Conservation (phyloP, 1,140 invertebrate genomes). For the Brachystomella parvula region DNA sequence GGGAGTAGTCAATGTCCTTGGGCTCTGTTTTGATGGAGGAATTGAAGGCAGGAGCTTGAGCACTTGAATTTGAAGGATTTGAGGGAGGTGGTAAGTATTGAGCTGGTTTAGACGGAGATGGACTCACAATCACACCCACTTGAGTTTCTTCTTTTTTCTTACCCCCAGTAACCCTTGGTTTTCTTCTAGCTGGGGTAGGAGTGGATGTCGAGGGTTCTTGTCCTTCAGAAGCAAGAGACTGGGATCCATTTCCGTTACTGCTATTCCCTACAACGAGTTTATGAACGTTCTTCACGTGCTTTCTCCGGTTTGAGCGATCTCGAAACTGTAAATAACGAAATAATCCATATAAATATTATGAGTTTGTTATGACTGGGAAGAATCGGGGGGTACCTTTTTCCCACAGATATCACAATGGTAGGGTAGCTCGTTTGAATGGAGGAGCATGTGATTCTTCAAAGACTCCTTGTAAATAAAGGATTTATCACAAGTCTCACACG, state of each 20-base stretch:
- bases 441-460: slow-evolving; percentile 37
- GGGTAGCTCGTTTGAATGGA: slow-evolving; percentile 31
- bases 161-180: too few relatives aligned
- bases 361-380: not conserved
- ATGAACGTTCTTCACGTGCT: slow-evolving; percentile 38
- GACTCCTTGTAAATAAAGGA: slow-evolving; percentile 38
- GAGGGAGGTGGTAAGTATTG: too few relatives aligned
- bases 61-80: not conserved
- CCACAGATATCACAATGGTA: slow-evolving; percentile 36
- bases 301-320: slow-evolving; percentile 35
- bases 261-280: slow-evolving; percentile 31
- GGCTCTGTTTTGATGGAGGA: not conserved
- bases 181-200: too few relatives aligned
- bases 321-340: slow-evolving; percentile 28
- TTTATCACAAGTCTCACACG: slow-evolving; percentile 35
- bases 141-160: not conserved
- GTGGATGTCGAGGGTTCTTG: too few relatives aligned
- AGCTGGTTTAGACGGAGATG: too few relatives aligned
- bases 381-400: not conserved
- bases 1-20: not conserved
- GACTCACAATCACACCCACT: too few relatives aligned
- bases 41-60: not conserved
- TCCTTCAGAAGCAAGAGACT: too few relatives aligned
- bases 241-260: not conserved
- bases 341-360: not conserved